Base-by-base conservation (phyloP, 2,888 invertebrate genomes). In the Rhaphigaster nebulosa region DNA sequence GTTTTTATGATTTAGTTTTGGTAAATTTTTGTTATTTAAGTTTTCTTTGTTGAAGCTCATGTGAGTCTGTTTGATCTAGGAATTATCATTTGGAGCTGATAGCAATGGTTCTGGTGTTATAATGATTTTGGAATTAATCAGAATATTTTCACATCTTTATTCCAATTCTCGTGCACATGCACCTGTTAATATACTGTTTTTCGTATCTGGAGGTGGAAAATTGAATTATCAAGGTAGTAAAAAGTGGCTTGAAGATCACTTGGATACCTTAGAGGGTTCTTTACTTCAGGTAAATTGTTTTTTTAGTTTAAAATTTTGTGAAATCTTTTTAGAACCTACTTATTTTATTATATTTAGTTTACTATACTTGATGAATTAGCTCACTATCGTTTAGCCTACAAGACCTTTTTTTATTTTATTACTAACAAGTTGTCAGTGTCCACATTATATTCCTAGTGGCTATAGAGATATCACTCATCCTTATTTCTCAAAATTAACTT, bases 211-310 rank as follows among this genome's bases (percentile, higher is more conserved):
- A 38, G 97, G 97, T 80, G 99, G 99, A 8, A 97, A 98, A 93
- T 95, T 97, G 70, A 99, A 99, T 94, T 99, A 98, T 93, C 97
- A 98, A 94, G 98, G 99, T 0, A 97, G 97, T 80, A 98, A 99
- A 94, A 98, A 98, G 93, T 99, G 98, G 98, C 95, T 99, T 26
- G 98, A 99, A 93, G 98, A 98, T 93, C 97, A 98, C 93, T 94
- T 98, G 91, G 99, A 99, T 93, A 96, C 96, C 0, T 94, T 95
- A 29, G 97, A 97, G 92, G 95, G 95, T 87, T 95, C 96, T 2
- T 93, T 96, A 87, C 94, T 96, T 92, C 97, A 97, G 95, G 98
- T 97, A 94, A 93, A 91, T 84, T 34, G 54, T 45, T 45, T 84
- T 65, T 15, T 10, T n/a, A n/a, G 4, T 65, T 29, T 29, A 1